These are phyloP conservation scores for Anarrhichthys ocellatus DNA, from an alignment of 2,113 vertebrate genomes.

Conservation along the genomic window DNA sequence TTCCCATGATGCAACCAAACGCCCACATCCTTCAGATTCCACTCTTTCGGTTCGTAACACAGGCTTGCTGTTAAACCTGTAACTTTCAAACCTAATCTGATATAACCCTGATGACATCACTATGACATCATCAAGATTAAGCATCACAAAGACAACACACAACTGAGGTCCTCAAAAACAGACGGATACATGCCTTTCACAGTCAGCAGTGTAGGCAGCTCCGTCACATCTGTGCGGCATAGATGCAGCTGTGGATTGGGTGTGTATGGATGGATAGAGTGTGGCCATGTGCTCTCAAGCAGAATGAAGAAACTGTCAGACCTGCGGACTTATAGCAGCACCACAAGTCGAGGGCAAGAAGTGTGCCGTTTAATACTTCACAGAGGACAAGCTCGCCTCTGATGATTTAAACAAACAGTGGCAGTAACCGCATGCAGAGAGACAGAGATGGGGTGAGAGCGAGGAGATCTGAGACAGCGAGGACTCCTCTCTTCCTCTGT, in stretches of 20 bases:
- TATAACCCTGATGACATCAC: not conserved
- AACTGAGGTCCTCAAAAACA: not conserved
- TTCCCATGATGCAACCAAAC: no score
- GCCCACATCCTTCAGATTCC: no score
- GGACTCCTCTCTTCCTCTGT: conserved; percentile 54
- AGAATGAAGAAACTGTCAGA: conserved; percentile 50
- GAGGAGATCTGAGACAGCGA: conserved; percentile 26
- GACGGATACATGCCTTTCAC: not conserved
- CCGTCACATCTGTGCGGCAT: not conserved
- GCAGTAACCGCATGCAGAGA: conserved; percentile 51
- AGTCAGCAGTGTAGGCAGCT: not conserved
- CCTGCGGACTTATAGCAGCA: conserved; percentile 37
- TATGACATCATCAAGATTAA: not conserved
- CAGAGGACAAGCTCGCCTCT: conserved; percentile 57
- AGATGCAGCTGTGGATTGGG: conserved; percentile 4
- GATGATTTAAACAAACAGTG: conserved; percentile 71
- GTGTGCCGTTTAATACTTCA: conserved; percentile 64
- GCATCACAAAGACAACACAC: not conserved
- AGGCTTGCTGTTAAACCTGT: no score
- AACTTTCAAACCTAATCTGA: no score
- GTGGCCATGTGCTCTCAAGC: conserved; percentile 9
- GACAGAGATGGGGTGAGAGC: conserved; percentile 20
- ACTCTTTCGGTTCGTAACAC: no score
- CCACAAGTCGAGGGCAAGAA: conserved; percentile 39
- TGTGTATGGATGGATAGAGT: not conserved